Conservation (phyloP, 2,113 vertebrate genomes). For the Laticauda laticaudata region DNA sequence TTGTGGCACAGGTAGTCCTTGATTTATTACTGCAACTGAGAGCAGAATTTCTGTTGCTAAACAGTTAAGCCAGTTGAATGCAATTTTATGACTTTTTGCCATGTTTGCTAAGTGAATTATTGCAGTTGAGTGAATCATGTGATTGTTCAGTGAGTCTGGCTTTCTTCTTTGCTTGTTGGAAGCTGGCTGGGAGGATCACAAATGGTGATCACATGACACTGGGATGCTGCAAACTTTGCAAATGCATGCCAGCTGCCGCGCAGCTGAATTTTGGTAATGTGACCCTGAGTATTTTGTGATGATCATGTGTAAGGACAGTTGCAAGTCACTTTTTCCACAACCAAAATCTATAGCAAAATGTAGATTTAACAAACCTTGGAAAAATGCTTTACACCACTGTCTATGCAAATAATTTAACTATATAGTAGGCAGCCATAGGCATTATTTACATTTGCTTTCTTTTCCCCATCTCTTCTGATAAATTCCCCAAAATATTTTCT, state of each 20-base stretch:
- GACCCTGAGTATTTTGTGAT: background rate
- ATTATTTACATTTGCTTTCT: background rate
- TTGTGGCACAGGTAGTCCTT: background rate
- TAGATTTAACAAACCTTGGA: background rate
- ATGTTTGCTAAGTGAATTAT: background rate
- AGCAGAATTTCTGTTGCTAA: background rate
- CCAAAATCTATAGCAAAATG: background rate
- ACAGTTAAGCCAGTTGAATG: background rate
- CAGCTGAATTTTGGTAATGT: background rate
- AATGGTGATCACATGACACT: background rate
- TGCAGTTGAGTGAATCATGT: background rate
- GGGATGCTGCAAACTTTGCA: background rate
- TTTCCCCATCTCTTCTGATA: background rate
- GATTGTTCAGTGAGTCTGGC: background rate
- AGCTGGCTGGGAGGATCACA: background rate
- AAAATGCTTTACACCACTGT: background rate
- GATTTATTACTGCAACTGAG: background rate
- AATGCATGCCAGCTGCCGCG: background rate
- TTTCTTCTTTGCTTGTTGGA: background rate
- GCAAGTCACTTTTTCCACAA: background rate
- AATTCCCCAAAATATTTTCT: conserved; percentile 15
- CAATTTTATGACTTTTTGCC: background rate
- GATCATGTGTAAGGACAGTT: background rate
- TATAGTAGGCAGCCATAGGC: background rate
- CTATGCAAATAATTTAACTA: background rate